phyloP scores from a whole-genome alignment of 2,797 vertebrate genomes.

The Muscicapa striata region DNA sequence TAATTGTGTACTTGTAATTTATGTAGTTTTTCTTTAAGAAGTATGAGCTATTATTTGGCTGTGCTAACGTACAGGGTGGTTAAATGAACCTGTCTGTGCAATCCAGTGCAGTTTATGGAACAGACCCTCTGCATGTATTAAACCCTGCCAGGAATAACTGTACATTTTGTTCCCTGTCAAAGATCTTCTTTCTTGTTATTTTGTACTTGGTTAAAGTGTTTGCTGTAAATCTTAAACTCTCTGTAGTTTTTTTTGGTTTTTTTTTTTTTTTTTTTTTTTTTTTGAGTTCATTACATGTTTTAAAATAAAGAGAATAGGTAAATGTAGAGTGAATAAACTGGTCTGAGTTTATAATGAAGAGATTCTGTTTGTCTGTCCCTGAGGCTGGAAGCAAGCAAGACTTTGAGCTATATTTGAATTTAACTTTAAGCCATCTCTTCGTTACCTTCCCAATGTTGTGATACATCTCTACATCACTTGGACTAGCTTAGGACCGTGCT shows the following conservation, averaged over 20 bases:
- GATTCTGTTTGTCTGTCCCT: not conserved
- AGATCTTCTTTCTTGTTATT: not conserved
- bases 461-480: not conserved
- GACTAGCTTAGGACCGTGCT: not conserved
- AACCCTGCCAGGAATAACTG: conserved; percentile 17
- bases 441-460: not conserved
- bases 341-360: not conserved
- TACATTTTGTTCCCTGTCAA: not conserved
- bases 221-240: not conserved
- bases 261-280: not conserved
- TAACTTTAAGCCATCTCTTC: not conserved
- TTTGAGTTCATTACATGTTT: not conserved
- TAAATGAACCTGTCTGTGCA: not conserved
- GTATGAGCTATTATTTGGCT: conserved; percentile 28
- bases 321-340: not conserved
- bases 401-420: not conserved
- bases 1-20: not conserved
- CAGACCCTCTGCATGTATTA: not conserved
- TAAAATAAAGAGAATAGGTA: not conserved
- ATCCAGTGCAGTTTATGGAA: not conserved
- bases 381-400: not conserved
- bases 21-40: not conserved
- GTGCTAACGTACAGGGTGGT: not conserved
- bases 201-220: not conserved
- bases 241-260: not conserved